Base-by-base conservation (phyloP, 2,797 vertebrate species). In the Decapterus maruadsi region DNA sequence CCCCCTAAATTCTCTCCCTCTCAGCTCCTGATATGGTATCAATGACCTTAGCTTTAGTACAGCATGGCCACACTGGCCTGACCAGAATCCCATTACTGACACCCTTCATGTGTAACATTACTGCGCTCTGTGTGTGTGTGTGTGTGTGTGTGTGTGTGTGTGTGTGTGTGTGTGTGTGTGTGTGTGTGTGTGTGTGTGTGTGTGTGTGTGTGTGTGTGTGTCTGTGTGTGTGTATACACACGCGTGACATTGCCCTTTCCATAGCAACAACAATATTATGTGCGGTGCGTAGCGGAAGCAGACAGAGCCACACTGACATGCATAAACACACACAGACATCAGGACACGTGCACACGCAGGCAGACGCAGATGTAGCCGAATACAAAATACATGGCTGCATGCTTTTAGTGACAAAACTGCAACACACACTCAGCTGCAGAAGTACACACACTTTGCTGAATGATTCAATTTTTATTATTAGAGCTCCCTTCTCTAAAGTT, bases 21-120 rank as follows among this genome's bases (percentile, higher is more conserved):
- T 62, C 80, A 40, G 46, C 77, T 72, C 76, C 81, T 82, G 80
- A 88, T 90, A 82, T 58, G 74, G 81, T 90, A 89, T 88, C 87
- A 86, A 63, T 90, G 91, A 94, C 93, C 93, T 94, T 83, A 92
- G 73, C 89, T 26, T 86, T 75, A 75, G 82, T 89, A 76, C 89
- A 78, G 79, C 87, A 70, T 85, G 85, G 92, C 88, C 91, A 91
- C 88, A 87, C 87, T 82, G 88, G 87, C 74, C 88, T 87, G 90
- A 92, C 84, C 88, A 83, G 79, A 93, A 92, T 91, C 92, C 92
- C 83, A 93, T 93, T 93, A 94, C 90, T 92, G 91, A 90, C 92
- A 93, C 84, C 87, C 91, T 90, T 91, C 92, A 93, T 93, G 92
- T 94, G 91, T 91, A 91, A 93, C 91, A 90, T 88, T 85, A 85